Evolutionary conservation across 2,888 invertebrate genomes (phyloP).

Genomic region (Spatulosminthurus flaviceps): DNA sequence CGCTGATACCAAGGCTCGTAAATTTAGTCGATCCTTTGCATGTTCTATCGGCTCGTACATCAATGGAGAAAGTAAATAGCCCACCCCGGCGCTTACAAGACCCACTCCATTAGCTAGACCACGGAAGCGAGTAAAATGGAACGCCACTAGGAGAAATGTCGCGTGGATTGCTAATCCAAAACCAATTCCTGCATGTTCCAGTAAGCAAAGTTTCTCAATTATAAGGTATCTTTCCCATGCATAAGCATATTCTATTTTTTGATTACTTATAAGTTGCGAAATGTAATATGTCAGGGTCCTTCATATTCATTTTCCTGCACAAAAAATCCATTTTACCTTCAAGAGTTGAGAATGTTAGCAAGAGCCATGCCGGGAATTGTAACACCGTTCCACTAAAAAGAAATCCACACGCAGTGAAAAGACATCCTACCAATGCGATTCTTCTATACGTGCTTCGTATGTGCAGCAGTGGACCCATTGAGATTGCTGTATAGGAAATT

Average conservation of each 20-base stretch:
- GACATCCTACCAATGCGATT: slow-evolving; percentile 52
- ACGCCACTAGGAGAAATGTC: slow-evolving; percentile 58
- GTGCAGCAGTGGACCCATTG: slow-evolving; percentile 42
- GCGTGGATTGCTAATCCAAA: slow-evolving; percentile 59
- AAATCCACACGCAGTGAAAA: slow-evolving; percentile 55
- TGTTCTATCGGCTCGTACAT: slow-evolving; percentile 50
- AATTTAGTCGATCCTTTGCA: slow-evolving; percentile 54
- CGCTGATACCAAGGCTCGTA: slow-evolving; percentile 56
- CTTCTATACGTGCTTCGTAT: slow-evolving; percentile 42
- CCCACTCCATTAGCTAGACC: slow-evolving; percentile 60
- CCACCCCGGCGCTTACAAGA: slow-evolving; percentile 54
- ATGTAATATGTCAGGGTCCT: too few relatives aligned
- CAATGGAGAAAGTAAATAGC: slow-evolving; percentile 57
- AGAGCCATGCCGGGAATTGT: slow-evolving; percentile 50
- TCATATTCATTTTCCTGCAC: not conserved
- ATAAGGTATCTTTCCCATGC: too few relatives aligned
- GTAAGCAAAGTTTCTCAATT: not conserved
- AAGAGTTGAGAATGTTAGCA: slow-evolving; percentile 55
- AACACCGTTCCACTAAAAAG: slow-evolving; percentile 48
- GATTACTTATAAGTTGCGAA: too few relatives aligned
- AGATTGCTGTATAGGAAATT: slow-evolving; percentile 37
- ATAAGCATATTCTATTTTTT: too few relatives aligned
- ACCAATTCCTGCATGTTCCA: slow-evolving; percentile 53
- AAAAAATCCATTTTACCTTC: slow-evolving; percentile 47
- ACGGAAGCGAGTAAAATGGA: slow-evolving; percentile 54